phyloP scores from a whole-genome alignment of 2,797 vertebrate genomes.

The Chanos chanos region DNA sequence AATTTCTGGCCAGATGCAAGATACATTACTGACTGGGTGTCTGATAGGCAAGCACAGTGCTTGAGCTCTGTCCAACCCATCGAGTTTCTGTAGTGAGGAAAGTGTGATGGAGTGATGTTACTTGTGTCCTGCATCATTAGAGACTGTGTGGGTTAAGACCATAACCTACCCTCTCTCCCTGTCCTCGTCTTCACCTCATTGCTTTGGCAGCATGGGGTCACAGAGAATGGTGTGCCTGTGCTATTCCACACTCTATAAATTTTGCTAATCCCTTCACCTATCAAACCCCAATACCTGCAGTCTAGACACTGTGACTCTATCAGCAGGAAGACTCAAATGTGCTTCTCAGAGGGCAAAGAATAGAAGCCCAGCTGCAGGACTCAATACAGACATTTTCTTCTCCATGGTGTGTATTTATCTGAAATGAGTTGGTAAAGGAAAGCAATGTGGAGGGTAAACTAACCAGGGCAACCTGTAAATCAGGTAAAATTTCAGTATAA shows the following conservation, averaged over 20 bases:
- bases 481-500: too few species aligned
- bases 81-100: conserved; percentile 6
- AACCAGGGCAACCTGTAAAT: too few species aligned
- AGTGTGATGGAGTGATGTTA: too few species aligned
- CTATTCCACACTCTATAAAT: conserved; percentile 5
- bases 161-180: background rate
- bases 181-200: background rate
- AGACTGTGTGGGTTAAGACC: background rate
- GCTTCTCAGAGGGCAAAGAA: background rate
- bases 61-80: background rate
- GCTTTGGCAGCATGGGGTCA: background rate
- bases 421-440: too few species aligned
- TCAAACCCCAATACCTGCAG: conserved; percentile 2
- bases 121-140: background rate
- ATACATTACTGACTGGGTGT: conserved; percentile 43
- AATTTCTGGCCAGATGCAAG: conserved; percentile 47
- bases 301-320: conserved; percentile 1
- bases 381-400: conserved; percentile 47
- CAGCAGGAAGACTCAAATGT: conserved; percentile 9
- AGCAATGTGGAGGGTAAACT: too few species aligned
- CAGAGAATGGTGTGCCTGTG: background rate
- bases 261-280: conserved; percentile 28
- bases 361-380: background rate
- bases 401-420: too few species aligned
- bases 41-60: conserved; percentile 10